Evolutionary conservation across 1,140 invertebrate species (phyloP), one percentile per base, ranked within the genome.

Genomic region (Calephelis nemesis): DNA sequence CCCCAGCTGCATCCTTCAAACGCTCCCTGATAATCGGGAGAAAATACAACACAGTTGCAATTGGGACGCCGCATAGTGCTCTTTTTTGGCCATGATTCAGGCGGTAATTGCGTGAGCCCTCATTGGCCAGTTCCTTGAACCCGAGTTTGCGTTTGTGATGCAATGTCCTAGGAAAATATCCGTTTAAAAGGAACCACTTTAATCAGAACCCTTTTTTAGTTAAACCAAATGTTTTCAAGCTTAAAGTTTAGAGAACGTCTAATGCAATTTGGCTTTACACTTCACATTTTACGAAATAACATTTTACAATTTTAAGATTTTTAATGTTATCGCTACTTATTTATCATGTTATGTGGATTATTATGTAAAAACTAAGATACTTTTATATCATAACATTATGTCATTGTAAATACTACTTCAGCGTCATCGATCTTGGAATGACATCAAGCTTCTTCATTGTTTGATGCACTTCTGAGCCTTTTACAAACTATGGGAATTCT

Each of bases 21-120:
- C 73, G 79, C 79, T 87, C 85, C 81, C 82, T 87, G 83, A 86
- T 90, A 87, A 90, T 90, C 83, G 84, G 78, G 85, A 88, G 87
- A 86, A 87, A 85, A 87, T 90, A 85, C 85, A 81, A 88, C 83
- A 84, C 77, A 86, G 83, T 76, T 88, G 87, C 87, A 90, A 87
- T 84, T 79, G 82, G 83, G 78, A 78, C 84, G 84, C 85, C 84
- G 87, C 87, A 89, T 89, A 81, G 72, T 81, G 70, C 70, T 77
- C 78, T 85, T 87, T 89, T 87, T 88, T 87, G 80, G 83, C 78
- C 71, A 84, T 87, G 87, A 90, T 77, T 90, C 87, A 88, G 85
- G 68, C 84, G 71, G 79, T 86, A 86, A 90, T 88, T 84, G 83
- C 83, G 81, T 81, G 79, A 76, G 79, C 71, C 73, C 72, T 84